phyloP scores from a whole-genome alignment of 30 jellyfish, hydroid and myxozoan genomes.

The Kudoa iwatai region DNA sequence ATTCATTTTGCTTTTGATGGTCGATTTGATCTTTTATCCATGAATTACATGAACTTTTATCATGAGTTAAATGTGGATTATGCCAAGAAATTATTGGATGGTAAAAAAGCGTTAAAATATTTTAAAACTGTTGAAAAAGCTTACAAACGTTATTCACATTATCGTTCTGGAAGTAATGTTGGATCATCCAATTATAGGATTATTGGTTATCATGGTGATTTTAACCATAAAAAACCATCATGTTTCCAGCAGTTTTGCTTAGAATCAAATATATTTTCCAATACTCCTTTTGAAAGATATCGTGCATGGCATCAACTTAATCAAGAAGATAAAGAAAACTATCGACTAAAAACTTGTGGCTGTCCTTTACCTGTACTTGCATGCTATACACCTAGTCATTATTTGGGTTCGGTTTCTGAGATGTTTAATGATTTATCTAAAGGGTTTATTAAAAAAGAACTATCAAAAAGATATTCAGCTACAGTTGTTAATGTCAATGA shows the following conservation, averaged over 20 bases:
- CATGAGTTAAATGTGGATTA: background rate
- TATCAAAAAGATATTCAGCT: background rate
- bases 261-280: background rate
- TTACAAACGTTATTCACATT: background rate
- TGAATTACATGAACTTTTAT: constrained; percentile 13
- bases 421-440: constrained; percentile 1
- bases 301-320: no score
- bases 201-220: background rate
- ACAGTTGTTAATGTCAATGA: background rate
- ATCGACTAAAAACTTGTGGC: constrained; percentile 7
- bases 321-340: no score
- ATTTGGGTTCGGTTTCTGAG: constrained; percentile 58
- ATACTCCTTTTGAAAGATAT: background rate
- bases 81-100: background rate
- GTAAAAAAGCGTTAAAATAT: background rate
- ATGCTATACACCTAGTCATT: constrained; percentile 12
- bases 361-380: constrained; percentile 73
- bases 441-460: background rate
- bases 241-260: no score
- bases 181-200: background rate
- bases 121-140: background rate
- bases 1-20: constrained; percentile 17
- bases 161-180: background rate
- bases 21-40: constrained; percentile 27
- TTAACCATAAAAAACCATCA: background rate